Base-by-base conservation (phyloP, 2,888 invertebrate species). In the Lithosia quadra region DNA sequence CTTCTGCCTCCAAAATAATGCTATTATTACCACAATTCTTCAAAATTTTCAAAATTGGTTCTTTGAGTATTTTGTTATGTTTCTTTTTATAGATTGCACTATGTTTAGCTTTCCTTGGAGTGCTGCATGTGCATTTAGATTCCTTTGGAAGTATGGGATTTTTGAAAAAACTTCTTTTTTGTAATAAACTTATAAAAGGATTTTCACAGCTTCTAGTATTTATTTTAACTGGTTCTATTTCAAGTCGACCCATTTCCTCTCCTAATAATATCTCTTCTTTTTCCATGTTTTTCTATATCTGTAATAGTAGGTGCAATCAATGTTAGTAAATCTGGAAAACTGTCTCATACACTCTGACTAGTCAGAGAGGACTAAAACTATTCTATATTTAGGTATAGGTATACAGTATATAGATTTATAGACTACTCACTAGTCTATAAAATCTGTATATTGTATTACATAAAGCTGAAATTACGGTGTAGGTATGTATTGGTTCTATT, bases 21-120 rank as follows among this genome's bases (percentile, higher is more conserved):
- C 75, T 80, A 69, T 79, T 80, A 73, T 76, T 85, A 58, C 77
- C 76, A 75, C 77, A 79, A 70, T 77, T 86, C 74, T 90, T 90
- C 64, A 96, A 84, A 75, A 96, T 89, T 83, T 95, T 95, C 74
- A 96, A 86, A 63, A 96, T 90, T 49, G 96, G 96, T 78, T 96
- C 96, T 76, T 94, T 95, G 43, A 96, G 84, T 71, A 96, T 87
- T 88, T 94, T 95, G 75, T 88, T 91, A 69, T 84, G 87, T 84
- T 91, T 93, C 78, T 90, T 92, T 88, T 95, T 93, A 74, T 81
- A 84, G 68, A 92, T 90, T 67, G 87, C 81, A 73, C 84, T 64
- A 68, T 82, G 86, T 78, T 82, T 86, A 57, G 78, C 83, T 75
- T 84, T 89, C 77, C 86, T 92, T 71, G 84, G 84, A 28, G 74